A percentile compares a stretch with the other conserved stretches of the same genome.
These are phyloP conservation scores for Laupala kohalensis DNA, from an alignment of 1,140 invertebrate species.

Conservation along the genomic window DNA sequence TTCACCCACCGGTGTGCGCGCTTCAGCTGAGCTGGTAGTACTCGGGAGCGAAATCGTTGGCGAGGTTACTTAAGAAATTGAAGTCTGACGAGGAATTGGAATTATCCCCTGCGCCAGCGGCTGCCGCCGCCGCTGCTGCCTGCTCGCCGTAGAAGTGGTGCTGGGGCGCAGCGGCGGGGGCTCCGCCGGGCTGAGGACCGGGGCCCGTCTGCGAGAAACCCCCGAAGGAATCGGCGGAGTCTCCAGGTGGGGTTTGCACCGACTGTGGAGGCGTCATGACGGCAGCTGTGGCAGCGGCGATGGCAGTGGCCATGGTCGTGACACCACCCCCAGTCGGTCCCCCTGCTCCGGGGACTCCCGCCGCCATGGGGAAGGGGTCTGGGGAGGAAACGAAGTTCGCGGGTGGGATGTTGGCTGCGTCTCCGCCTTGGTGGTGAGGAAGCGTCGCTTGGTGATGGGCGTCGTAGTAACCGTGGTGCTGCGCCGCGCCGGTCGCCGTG, in stretches of 20 bases:
- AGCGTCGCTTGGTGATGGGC: constrained; percentile 18
- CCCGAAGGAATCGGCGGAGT: constrained; percentile 15
- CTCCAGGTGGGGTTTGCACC: constrained; percentile 31
- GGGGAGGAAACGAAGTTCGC: constrained; percentile 31
- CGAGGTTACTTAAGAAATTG: constrained; percentile 79
- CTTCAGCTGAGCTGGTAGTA: constrained; percentile 69
- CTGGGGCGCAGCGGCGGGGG: neutral
- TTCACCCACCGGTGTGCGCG: too few relatives aligned
- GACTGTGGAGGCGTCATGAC: constrained; percentile 43
- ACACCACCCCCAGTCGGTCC: neutral
- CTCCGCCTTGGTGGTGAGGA: constrained; percentile 32
- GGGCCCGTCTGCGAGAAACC: constrained; percentile 39
- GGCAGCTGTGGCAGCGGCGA: constrained; percentile 21
- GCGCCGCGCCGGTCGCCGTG: constrained; percentile 10
- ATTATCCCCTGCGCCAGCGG: constrained; percentile 44
- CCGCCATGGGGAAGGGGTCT: constrained; percentile 28
- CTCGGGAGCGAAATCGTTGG: constrained; percentile 80
- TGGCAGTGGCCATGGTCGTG: constrained; percentile 17
- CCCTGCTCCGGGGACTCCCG: neutral
- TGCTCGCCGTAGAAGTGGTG: constrained; percentile 48
- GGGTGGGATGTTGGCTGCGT: constrained; percentile 32
- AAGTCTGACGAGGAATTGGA: constrained; percentile 83
- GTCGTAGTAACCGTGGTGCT: constrained; percentile 29
- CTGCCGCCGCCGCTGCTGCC: constrained; percentile 28
- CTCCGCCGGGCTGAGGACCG: constrained; percentile 26